Base-by-base conservation (phyloP, 53 echinoderm and acorn worm genomes). In the Arbacia lixula region DNA sequence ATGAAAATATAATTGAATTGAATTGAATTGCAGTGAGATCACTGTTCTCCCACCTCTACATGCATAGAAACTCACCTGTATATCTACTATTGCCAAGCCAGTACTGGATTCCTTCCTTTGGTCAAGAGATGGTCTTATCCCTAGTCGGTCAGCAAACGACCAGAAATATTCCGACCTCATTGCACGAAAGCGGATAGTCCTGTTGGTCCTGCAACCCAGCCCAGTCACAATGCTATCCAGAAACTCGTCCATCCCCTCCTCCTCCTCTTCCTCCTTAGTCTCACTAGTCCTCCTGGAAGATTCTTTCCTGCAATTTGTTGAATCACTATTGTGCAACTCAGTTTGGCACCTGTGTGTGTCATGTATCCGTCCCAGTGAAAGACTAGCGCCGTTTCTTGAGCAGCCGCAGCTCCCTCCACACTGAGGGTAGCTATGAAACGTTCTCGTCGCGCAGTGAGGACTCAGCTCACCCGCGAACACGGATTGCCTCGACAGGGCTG, bases 131-230 rank as follows among this genome's bases (percentile, higher is more conserved):
- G 42, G 31, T 36, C 51, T 41, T 0, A 94, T 21, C 42, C 94
- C 92, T 11, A 98, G 74, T 39, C 87, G 85, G 53, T 92, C 71
- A 8, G 97, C 92, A 56, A 92, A 83, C 9, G 77, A 49, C 73
- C 92, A 84, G 62, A 92, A 94, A 25, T 88, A 87, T 39, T 98
- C 99, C 11, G 85, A 74, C 41, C 94, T 83, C 77, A 98, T 90
- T 37, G 94, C 99, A 86, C 90, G 94, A 71, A 98, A 98, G 26
- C 87, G 85, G 20, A 98, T 71, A 12, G 92, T 92, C 53, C 84
- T 85, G 49, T 94, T 90, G 30, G 94, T 92, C 50, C 79, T 94
- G 66, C 99, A 94, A n/a, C 86, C 86, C 43, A 98, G 89, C 11
- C 92, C 94, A 16, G 50, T 53, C 50, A 74, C 50, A 17, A 51